A percentile compares a stretch with the other conserved stretches of the same genome.
phyloP scores from a whole-genome alignment of 2,113 vertebrate genomes.

The Dermatemys mawii region DNA sequence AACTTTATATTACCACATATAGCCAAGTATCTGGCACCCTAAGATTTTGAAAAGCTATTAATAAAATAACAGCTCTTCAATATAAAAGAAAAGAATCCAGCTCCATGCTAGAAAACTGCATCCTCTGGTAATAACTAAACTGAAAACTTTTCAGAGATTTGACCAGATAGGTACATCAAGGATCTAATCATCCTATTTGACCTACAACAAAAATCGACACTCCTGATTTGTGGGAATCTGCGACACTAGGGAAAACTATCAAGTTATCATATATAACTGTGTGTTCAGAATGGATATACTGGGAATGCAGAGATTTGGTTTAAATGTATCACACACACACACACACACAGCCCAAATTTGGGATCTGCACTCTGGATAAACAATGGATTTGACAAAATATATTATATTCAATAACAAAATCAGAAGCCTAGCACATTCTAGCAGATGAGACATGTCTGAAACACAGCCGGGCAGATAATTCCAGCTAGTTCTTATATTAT shows the following conservation, averaged over 20 bases:
- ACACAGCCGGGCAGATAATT: not conserved
- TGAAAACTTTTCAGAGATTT: not conserved
- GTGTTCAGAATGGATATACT: not conserved
- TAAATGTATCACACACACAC: not conserved
- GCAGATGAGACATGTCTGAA: not conserved
- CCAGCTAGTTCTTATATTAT: not conserved
- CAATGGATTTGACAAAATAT: not conserved
- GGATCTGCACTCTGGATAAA: not conserved
- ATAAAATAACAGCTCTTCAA: not conserved
- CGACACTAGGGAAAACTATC: not conserved
- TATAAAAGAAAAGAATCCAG: not conserved
- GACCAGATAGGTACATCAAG: not conserved
- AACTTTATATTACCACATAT: not conserved
- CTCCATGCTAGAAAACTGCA: not conserved
- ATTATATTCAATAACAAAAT: fast-evolving
- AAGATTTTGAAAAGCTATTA: not conserved
- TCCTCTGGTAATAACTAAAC: not conserved
- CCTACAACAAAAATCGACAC: not conserved
- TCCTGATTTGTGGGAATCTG: not conserved
- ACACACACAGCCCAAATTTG: fast-evolving
- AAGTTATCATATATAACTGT: not conserved
- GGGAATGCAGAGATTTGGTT: not conserved
- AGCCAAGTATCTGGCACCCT: not conserved
- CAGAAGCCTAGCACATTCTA: not conserved
- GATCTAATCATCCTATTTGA: not conserved